A percentile compares a stretch with the other conserved stretches of the same genome.
These are phyloP conservation scores for Suillia variegata DNA, from an alignment of 2,888 invertebrate genomes.

Conservation along the genomic window DNA sequence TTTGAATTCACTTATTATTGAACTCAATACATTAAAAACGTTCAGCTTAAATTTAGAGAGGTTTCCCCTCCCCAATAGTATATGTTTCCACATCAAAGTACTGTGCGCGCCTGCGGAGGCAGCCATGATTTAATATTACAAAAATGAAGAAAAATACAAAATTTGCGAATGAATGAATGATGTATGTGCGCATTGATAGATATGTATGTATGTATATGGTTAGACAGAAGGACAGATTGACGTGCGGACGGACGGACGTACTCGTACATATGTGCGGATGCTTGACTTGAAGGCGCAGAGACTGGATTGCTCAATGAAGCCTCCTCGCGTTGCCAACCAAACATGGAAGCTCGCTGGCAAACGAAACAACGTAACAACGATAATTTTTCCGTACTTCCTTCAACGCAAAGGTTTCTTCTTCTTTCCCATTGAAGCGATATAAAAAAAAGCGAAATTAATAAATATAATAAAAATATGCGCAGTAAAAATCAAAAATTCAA, in stretches of 20 bases:
- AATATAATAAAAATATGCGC: constrained; percentile 7
- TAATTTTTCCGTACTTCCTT: background rate
- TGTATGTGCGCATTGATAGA: constrained; percentile 16
- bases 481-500: constrained; percentile 1
- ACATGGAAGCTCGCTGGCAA: constrained; percentile 9
- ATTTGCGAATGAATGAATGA: constrained; percentile 41
- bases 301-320: background rate
- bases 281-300: constrained; percentile 3
- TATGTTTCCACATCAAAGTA: too few relatives aligned
- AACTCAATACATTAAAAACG: too few relatives aligned
- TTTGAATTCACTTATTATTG: too few relatives aligned
- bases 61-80: too few relatives aligned
- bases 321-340: background rate
- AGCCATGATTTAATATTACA: background rate
- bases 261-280: background rate
- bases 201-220: background rate
- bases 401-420: too few relatives aligned
- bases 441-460: background rate
- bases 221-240: too few relatives aligned
- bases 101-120: too few relatives aligned
- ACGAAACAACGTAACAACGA: background rate
- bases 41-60: too few relatives aligned
- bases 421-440: background rate
- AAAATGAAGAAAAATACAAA: background rate
- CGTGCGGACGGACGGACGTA: too few relatives aligned